Conservation (phyloP, 2,113 vertebrate genomes). For the Cercopithecus mona region DNA sequence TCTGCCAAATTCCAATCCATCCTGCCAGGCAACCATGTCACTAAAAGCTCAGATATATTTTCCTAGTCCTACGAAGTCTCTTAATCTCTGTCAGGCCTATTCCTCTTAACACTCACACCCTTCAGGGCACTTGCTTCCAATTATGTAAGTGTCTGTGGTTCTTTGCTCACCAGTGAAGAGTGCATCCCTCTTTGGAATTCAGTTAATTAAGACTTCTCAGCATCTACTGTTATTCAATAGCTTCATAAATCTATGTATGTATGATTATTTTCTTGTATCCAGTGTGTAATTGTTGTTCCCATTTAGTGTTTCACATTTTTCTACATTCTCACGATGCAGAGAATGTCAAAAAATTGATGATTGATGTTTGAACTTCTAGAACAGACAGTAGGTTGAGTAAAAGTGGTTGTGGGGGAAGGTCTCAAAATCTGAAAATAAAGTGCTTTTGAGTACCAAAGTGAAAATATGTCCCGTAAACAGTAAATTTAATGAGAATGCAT, state of each 20-base stretch:
- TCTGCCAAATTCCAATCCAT: constrained; percentile 31
- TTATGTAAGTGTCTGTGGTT: background rate
- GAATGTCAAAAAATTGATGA: background rate
- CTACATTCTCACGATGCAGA: background rate
- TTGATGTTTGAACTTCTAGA: background rate
- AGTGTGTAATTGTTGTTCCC: background rate
- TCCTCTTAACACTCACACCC: background rate
- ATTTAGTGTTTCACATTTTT: background rate
- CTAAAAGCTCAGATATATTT: constrained; percentile 12
- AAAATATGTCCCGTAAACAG: background rate
- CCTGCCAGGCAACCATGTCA: background rate
- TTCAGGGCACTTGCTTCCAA: background rate
- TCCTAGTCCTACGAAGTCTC: background rate
- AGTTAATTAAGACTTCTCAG: background rate
- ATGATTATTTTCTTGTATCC: background rate
- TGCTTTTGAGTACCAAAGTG: background rate
- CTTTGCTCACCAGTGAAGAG: constrained; percentile 2
- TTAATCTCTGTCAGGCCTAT: background rate
- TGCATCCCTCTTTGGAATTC: background rate
- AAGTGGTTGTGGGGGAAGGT: background rate
- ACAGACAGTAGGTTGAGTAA: background rate
- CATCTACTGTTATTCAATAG: background rate
- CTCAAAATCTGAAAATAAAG: constrained; percentile 18
- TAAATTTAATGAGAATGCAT: background rate
- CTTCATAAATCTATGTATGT: background rate